A percentile compares a stretch with the other conserved stretches of the same genome.
These are phyloP conservation scores for Euzophera pinguis DNA, from an alignment of 2,888 invertebrate species.

Conservation along the genomic window DNA sequence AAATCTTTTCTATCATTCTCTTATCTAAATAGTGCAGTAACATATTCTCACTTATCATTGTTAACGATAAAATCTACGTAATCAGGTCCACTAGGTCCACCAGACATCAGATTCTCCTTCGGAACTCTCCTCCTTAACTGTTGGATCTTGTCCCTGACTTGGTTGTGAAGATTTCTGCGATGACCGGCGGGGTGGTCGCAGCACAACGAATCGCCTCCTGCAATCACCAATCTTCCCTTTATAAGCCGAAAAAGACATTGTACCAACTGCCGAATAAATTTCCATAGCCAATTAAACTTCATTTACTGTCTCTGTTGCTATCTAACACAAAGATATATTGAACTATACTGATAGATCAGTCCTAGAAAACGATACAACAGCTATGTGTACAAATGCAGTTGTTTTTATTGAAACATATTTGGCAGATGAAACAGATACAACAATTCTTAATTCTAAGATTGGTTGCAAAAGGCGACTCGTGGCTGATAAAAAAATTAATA, in stretches of 20 bases:
- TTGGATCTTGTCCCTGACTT: constrained; percentile 49
- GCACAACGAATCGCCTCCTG: constrained; percentile 15
- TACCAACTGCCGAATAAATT: constrained; percentile 9
- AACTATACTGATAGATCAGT: too few relatives aligned
- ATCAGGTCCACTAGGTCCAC: constrained; percentile 44
- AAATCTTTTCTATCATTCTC: not conserved
- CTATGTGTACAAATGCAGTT: not conserved
- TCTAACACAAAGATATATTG: too few relatives aligned
- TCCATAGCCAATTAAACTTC: too few relatives aligned
- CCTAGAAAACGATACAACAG: not conserved
- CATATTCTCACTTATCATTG: constrained; percentile 45
- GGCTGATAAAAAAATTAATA: constrained; percentile 35
- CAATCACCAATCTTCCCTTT: constrained; percentile 48
- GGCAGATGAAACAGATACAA: not conserved
- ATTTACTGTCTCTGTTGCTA: not conserved
- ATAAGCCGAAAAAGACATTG: constrained; percentile 23
- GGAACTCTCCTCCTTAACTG: constrained; percentile 48
- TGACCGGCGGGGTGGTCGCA: constrained; percentile 46
- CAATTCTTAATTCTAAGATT: constrained; percentile 18
- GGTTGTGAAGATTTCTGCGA: constrained; percentile 53
- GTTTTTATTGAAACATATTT: not conserved
- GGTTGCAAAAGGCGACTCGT: constrained; percentile 70
- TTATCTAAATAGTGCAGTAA: not conserved
- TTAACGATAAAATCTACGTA: constrained; percentile 70
- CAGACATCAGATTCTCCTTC: constrained; percentile 57